Base-by-base conservation (phyloP, 1,140 invertebrate species). In the Orchestia grillus region DNA sequence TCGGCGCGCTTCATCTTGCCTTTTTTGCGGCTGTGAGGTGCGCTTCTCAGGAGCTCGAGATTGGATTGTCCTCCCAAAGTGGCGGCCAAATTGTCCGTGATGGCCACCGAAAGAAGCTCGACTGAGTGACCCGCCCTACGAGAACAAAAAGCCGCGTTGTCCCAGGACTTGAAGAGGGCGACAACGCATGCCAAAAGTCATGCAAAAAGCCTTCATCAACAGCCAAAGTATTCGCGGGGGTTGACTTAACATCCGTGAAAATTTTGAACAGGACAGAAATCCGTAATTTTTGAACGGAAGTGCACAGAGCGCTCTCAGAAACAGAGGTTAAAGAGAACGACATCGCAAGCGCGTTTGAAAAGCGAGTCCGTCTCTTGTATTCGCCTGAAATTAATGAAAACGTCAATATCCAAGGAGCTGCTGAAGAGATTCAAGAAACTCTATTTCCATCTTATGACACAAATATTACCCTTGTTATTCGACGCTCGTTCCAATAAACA, bases 41-140 rank as follows among this genome's bases (percentile, higher is more conserved):
- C 36, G 62, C 62, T 36, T 77, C 62, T 77, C 62, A 77, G 36
- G 62, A 28, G 11, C 62, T 3, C 62, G 28, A 77, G 62, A 77
- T 77, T 77, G 62, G 62, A 77, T 77, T 77, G 62, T 77, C 62
- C 62, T 77, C 62, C 62, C 62, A 77, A 77, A 77, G 62, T 77
- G 62, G 62, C 62, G 1, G 62, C 62, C 11, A 77, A 77, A 77
- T 77, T 77, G 15, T 36, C 62, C 11, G 36, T 77, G 62, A 77
- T 77, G 62, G 28, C 62, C 62, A 77, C 62, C 62, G 19, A 53
- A 53, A 77, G 36, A 77, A 53, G 19, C 47, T 36, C 28, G 62
- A 77, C 62, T 77, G 62, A 77, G 62, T 77, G 36, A 77, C 62
- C 36, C 36, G 28, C 62, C 62, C 11, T 28, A 77, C 6, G 36